Conservation (phyloP, 2,888 invertebrate genomes). For the Microplitis manilae region DNA sequence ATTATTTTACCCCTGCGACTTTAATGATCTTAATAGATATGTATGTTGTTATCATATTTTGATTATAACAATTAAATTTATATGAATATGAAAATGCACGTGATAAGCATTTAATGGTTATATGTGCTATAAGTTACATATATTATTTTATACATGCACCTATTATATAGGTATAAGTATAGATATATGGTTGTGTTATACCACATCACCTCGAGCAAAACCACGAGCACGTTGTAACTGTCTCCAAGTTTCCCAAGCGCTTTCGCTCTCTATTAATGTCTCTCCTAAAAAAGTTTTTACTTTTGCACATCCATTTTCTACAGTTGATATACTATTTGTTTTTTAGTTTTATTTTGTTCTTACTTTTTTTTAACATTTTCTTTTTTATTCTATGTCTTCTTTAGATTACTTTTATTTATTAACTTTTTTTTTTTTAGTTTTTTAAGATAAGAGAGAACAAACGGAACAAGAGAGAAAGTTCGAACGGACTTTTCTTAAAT, state of each 20-base stretch:
- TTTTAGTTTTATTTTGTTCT: neutral
- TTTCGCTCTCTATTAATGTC: constrained; percentile 38
- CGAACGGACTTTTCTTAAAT: constrained; percentile 29
- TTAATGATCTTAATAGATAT: constrained; percentile 23
- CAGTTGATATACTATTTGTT: constrained; percentile 33
- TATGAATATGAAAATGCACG: constrained; percentile 6
- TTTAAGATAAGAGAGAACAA: neutral
- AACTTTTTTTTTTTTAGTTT: constrained; percentile 12
- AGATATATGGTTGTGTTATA: neutral
- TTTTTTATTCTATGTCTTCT: constrained; percentile 6
- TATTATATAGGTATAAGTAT: neutral
- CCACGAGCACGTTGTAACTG: constrained; percentile 16
- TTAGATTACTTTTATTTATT: neutral
- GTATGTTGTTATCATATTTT: constrained; percentile 4
- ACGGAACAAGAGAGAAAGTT: constrained; percentile 29
- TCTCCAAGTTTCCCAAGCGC: constrained; percentile 15
- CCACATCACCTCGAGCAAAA: neutral
- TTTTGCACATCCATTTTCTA: constrained; percentile 40
- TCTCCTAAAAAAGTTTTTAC: constrained; percentile 31
- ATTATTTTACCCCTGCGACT: constrained; percentile 25
- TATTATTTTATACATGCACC: neutral
- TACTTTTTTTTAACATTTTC: constrained; percentile 22
- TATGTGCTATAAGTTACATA: neutral
- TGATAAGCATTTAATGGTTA: constrained; percentile 21
- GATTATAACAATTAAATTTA: constrained; percentile 23